Evolutionary conservation across 2,797 vertebrate species (phyloP).

Genomic region (Mus caroli): DNA sequence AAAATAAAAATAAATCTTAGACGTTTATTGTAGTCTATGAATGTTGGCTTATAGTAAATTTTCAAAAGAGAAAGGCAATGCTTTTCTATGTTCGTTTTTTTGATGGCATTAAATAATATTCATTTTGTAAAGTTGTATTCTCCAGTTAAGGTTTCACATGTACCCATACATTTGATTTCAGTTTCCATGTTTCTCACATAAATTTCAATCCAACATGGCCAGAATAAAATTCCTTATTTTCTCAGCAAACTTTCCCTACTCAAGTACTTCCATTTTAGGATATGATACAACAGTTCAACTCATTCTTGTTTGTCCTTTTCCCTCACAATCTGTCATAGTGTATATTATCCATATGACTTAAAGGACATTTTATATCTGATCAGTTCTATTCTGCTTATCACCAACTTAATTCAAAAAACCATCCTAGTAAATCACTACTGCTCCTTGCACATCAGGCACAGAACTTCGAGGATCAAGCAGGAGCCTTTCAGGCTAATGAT

Average conservation of each 20-base stretch:
- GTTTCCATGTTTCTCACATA: background rate
- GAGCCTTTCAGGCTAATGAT: background rate
- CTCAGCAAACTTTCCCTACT: background rate
- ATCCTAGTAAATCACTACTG: background rate
- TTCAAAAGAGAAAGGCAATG: background rate
- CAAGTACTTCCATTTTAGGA: background rate
- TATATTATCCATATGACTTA: too few species aligned
- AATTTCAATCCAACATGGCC: background rate
- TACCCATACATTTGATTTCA: background rate
- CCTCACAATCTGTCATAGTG: background rate
- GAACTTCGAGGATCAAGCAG: background rate
- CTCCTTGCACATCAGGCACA: background rate
- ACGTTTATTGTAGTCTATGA: background rate
- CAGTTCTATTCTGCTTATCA: background rate
- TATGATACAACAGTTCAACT: rapidly evolving
- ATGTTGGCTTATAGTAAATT: background rate
- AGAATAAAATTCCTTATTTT: background rate
- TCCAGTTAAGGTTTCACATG: background rate
- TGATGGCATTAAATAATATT: background rate
- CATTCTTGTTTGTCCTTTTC: background rate
- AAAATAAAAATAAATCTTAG: background rate
- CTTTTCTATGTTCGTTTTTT: background rate
- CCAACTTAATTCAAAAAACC: background rate
- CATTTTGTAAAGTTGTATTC: background rate
- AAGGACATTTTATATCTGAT: background rate